Percentiles rank a stretch among this genome's conserved stretches.
Evolutionary conservation across 2,888 invertebrate species (phyloP).

Genomic region (Lamproptera curius): DNA sequence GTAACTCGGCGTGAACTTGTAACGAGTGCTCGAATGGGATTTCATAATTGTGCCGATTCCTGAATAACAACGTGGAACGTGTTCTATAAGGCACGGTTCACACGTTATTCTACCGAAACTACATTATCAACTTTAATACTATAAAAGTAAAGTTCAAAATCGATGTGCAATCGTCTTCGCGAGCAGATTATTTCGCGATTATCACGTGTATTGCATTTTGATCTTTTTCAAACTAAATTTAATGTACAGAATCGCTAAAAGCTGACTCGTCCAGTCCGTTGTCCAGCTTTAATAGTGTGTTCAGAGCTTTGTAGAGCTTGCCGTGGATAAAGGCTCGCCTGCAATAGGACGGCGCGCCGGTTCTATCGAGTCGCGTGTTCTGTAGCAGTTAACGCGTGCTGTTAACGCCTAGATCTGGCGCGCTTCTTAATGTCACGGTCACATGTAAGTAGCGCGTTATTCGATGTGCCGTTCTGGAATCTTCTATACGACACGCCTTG

Average conservation of each 20-base stretch:
- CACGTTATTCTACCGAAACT: not conserved
- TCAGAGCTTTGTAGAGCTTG: slow-evolving; percentile 10
- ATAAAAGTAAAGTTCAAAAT: not conserved
- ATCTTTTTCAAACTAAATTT: too few relatives aligned
- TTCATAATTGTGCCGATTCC: slow-evolving; percentile 32
- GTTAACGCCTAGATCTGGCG: slow-evolving; percentile 17
- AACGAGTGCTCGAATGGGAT: slow-evolving; percentile 37
- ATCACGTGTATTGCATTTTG: too few relatives aligned
- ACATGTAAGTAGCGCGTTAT: slow-evolving; percentile 3
- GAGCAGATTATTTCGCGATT: too few relatives aligned
- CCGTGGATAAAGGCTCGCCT: slow-evolving; percentile 3
- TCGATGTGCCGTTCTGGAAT: not conserved
- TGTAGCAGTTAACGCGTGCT: slow-evolving; percentile 19
- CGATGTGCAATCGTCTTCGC: too few relatives aligned
- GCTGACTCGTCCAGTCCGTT: too few relatives aligned
- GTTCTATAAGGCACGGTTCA: not conserved
- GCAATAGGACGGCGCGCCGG: slow-evolving; percentile 8
- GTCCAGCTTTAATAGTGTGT: too few relatives aligned
- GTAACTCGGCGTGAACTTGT: slow-evolving; percentile 51
- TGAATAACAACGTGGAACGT: slow-evolving; percentile 19
- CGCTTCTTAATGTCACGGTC: slow-evolving; percentile 22
- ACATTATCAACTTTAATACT: slow-evolving; percentile 3
- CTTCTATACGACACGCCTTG: not conserved
- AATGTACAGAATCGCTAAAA: too few relatives aligned
- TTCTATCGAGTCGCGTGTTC: slow-evolving; percentile 21